A percentile compares a stretch with the other conserved stretches of the same genome.
Evolutionary conservation across 1,140 invertebrate species (phyloP).

Genomic region (Hypsibius dujardini): DNA sequence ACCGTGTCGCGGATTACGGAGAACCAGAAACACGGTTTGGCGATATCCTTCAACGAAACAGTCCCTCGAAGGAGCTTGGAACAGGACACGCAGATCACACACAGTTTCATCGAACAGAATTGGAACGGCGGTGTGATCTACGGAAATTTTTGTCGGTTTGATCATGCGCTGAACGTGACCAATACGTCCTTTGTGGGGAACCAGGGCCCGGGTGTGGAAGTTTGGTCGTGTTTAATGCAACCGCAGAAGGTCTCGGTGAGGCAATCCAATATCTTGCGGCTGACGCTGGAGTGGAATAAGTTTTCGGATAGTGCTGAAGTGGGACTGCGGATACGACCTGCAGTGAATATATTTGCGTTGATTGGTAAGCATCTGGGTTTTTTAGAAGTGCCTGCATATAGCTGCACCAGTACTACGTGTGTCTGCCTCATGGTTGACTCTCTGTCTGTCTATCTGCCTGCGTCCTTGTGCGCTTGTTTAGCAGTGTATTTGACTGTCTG

Average conservation of each 20-base stretch:
- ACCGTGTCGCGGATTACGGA: constrained; percentile 50
- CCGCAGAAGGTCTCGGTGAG: background rate
- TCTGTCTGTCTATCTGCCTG: too few species aligned
- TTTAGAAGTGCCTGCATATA: too few species aligned
- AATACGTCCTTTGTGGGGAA: constrained; percentile 64
- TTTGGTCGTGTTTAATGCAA: constrained; percentile 44
- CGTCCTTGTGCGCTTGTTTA: too few species aligned
- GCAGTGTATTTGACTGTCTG: too few species aligned
- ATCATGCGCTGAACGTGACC: constrained; percentile 51
- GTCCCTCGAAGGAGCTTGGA: constrained; percentile 55
- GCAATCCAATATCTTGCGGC: constrained; percentile 20
- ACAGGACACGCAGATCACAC: constrained; percentile 66
- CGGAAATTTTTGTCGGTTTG: constrained; percentile 42
- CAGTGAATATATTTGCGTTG: constrained; percentile 31
- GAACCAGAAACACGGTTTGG: constrained; percentile 64
- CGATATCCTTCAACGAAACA: constrained; percentile 71
- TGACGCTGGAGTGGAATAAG: constrained; percentile 30
- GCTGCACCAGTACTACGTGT: too few species aligned
- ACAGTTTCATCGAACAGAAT: constrained; percentile 66
- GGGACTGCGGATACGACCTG: constrained; percentile 30
- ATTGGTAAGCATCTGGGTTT: constrained; percentile 24
- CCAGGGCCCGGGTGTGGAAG: constrained; percentile 50
- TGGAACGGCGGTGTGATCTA: constrained; percentile 60
- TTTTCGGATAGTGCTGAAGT: constrained; percentile 30
- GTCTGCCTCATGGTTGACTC: too few species aligned